Evolutionary conservation across 1,140 invertebrate genomes (phyloP).

Genomic region (Zaprionus lachaisei): DNA sequence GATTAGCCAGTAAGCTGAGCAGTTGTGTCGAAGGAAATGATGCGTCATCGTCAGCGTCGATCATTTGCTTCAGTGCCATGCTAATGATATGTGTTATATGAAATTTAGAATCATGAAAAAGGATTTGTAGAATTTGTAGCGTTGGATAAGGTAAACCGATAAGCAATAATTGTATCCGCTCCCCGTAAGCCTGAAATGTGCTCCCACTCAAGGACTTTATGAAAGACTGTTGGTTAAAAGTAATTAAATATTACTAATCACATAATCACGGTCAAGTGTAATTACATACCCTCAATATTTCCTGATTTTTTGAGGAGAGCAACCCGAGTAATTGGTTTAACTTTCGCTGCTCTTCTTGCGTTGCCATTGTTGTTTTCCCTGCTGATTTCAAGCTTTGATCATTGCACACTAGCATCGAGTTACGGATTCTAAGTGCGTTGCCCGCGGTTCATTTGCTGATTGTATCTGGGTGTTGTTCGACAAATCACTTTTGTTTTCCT

Average conservation of each 20-base stretch:
- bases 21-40: slow-evolving; percentile 28
- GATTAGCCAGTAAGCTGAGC: slow-evolving; percentile 67
- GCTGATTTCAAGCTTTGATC: slow-evolving; percentile 18
- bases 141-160: slow-evolving; percentile 52
- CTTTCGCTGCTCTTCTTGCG: slow-evolving; percentile 29
- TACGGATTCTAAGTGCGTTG: slow-evolving; percentile 28
- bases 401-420: slow-evolving; percentile 23
- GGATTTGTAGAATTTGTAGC: slow-evolving; percentile 49
- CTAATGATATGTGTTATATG: slow-evolving; percentile 55
- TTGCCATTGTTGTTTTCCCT: slow-evolving; percentile 4
- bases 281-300: slow-evolving; percentile 48
- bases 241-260: background rate
- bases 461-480: slow-evolving; percentile 45
- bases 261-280: too few relatives aligned
- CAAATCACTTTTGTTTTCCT: slow-evolving; percentile 43
- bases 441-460: slow-evolving; percentile 31
- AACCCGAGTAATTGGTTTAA: slow-evolving; percentile 49
- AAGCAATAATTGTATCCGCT: slow-evolving; percentile 34
- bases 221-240: slow-evolving; percentile 29
- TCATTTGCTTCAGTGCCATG: slow-evolving; percentile 40
- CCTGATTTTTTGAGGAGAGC: slow-evolving; percentile 40
- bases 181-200: slow-evolving; percentile 19
- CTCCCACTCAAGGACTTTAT: slow-evolving; percentile 49
- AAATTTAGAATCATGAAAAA: slow-evolving; percentile 48
- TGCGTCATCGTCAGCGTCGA: slow-evolving; percentile 57